Evolutionary conservation across 2,113 vertebrate species (phyloP).

Genomic region (Proterorhinus semilunaris): DNA sequence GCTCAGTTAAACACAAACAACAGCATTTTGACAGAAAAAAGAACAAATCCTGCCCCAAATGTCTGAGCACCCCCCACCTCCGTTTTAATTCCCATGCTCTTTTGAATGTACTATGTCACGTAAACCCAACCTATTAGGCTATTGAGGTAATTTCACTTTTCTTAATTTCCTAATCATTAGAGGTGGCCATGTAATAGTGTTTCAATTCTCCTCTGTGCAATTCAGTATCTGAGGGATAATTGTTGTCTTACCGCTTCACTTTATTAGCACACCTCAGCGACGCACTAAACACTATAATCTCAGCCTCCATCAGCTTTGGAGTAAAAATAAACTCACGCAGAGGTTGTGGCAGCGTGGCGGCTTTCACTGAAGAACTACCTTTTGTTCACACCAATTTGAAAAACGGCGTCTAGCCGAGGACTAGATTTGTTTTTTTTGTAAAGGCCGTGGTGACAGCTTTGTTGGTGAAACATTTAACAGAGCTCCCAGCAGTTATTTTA

Average conservation of each 20-base stretch:
- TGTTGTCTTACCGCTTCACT: slow-evolving; percentile 29
- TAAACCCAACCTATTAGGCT: background rate
- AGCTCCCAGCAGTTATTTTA: slow-evolving; percentile 43
- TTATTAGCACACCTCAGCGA: slow-evolving; percentile 48
- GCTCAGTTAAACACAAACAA: too few species aligned
- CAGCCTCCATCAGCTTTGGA: slow-evolving; percentile 49
- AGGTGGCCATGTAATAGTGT: background rate
- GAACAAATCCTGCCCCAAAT: too few species aligned
- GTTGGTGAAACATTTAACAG: slow-evolving; percentile 43
- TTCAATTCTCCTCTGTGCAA: background rate
- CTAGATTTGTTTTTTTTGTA: slow-evolving; percentile 14
- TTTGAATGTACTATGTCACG: too few species aligned
- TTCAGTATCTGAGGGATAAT: slow-evolving; percentile 4
- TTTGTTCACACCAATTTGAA: slow-evolving; percentile 33
- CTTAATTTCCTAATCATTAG: background rate
- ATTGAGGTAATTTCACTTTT: background rate
- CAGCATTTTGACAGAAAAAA: too few species aligned
- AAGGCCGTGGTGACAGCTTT: slow-evolving; percentile 46
- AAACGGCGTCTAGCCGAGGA: slow-evolving; percentile 37
- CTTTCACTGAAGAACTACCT: slow-evolving; percentile 25
- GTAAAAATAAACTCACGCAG: slow-evolving; percentile 41
- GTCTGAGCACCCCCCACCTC: too few species aligned
- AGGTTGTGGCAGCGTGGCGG: slow-evolving; percentile 44
- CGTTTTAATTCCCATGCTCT: too few species aligned
- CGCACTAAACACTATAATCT: slow-evolving; percentile 55